Base-by-base conservation (phyloP, 1,140 invertebrate species). In the Aricia agestis region DNA sequence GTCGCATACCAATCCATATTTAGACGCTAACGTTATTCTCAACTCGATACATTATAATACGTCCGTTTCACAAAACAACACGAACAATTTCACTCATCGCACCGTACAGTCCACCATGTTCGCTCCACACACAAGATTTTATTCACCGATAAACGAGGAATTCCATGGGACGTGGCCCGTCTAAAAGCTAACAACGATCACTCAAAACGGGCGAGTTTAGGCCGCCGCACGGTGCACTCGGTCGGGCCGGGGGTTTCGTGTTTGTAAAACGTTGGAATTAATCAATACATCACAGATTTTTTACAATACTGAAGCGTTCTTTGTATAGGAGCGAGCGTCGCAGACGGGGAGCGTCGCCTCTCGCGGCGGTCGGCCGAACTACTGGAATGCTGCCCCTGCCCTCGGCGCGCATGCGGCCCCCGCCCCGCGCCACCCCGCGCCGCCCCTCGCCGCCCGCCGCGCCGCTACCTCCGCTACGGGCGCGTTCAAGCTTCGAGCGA, bases 241-340 rank as follows among this genome's bases (percentile, higher is more conserved):
- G 71, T 74, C 71, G 71, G 45, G 71, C 70, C 69, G 71, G 66
- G 76, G 69, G 74, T 79, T 82, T 84, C 82, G 73, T 78, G 80
- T 85, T 81, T 79, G 76, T 76, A 79, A 82, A 82, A 82, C 81
- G 85, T 84, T 83, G 81, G 78, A 90, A 92, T 90, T 87, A 92
- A 92, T 92, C 91, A 90, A 92, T 92, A 92, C 90, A 91, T 90
- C 86, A 90, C 86, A 89, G 86, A 86, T 90, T 91, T 90, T 88
- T 91, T 90, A 86, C 85, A 91, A 88, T 89, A 86, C 83, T 86
- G 83, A 84, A 81, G 84, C 84, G 88, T 90, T 89, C 88, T 92
- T 92, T 91, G 89, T 92, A 90, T 83, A 80, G 77, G 78, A 83
- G 78, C 82, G 82, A 80, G 81, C 80, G 86, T 77, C 86, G 82